These are phyloP conservation scores for Globodera ellingtonae DNA, from an alignment of 1,140 invertebrate species.

Conservation along the genomic window DNA sequence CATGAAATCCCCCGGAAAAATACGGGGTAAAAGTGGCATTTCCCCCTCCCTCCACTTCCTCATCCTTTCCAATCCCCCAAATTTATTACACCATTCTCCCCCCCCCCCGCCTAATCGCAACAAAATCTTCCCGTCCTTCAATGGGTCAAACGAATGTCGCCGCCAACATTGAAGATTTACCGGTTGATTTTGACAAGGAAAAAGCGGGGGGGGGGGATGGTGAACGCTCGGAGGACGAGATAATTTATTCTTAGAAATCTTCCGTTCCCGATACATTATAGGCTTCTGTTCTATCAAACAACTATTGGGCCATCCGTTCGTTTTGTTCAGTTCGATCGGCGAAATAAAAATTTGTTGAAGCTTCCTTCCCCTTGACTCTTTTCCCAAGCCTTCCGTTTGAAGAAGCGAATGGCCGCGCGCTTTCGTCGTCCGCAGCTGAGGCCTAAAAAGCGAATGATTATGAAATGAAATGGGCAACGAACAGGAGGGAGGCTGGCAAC, in stretches of 20 bases:
- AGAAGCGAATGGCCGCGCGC: constrained; percentile 8
- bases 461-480: not conserved
- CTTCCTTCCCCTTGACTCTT: not conserved
- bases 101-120: not conserved
- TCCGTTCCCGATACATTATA: not conserved
- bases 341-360: not conserved
- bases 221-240: too few species aligned
- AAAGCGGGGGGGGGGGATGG: too few species aligned
- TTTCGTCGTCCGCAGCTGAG: constrained; percentile 6
- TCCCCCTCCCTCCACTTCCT: too few species aligned
- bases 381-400: constrained; percentile 12
- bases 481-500: constrained; percentile 8
- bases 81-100: not conserved
- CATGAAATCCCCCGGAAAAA: not conserved
- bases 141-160: not conserved
- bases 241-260: not conserved
- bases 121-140: not conserved
- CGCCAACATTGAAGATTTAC: not conserved
- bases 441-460: not conserved
- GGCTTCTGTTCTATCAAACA: too few species aligned
- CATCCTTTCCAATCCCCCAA: not conserved
- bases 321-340: not conserved
- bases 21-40: not conserved
- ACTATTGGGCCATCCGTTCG: too few species aligned
- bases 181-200: not conserved